These are phyloP conservation scores for Hemichromis elongatus DNA, from an alignment of 2,113 vertebrate species.

Conservation along the genomic window DNA sequence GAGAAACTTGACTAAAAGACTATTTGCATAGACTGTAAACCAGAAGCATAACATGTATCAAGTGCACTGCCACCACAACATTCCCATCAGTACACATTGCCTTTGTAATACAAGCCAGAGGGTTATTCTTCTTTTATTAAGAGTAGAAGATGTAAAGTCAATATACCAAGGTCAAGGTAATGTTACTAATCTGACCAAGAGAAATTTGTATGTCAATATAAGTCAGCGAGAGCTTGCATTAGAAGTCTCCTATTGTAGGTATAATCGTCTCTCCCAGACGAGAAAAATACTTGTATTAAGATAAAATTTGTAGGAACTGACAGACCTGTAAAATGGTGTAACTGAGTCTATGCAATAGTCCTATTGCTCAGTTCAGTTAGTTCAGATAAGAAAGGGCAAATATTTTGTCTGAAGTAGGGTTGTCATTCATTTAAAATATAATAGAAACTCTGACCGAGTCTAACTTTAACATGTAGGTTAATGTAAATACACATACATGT, in stretches of 20 bases:
- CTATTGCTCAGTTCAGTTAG: not conserved
- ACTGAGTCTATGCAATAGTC: not conserved
- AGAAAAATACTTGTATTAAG: not conserved
- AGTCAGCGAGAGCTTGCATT: conserved; percentile 23
- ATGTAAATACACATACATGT: not conserved
- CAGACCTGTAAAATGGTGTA: not conserved
- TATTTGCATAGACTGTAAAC: not conserved
- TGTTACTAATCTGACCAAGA: conserved; percentile 49
- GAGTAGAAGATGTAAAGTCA: conserved; percentile 45
- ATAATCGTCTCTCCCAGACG: not conserved
- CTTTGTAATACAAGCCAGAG: conserved; percentile 9
- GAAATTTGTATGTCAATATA: conserved; percentile 59
- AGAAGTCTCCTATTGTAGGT: not conserved
- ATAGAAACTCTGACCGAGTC: not conserved
- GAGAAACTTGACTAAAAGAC: not conserved
- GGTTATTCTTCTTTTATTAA: conserved; percentile 48
- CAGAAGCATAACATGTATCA: not conserved
- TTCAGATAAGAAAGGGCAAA: not conserved
- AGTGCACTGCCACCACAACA: not conserved
- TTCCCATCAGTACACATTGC: not conserved
- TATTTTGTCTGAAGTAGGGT: not conserved
- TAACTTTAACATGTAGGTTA: not conserved
- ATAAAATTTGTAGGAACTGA: not conserved
- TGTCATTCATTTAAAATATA: not conserved
- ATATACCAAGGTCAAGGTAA: conserved; percentile 66